Base-by-base conservation (phyloP, 2,797 vertebrate species). In the Nasua narica region DNA sequence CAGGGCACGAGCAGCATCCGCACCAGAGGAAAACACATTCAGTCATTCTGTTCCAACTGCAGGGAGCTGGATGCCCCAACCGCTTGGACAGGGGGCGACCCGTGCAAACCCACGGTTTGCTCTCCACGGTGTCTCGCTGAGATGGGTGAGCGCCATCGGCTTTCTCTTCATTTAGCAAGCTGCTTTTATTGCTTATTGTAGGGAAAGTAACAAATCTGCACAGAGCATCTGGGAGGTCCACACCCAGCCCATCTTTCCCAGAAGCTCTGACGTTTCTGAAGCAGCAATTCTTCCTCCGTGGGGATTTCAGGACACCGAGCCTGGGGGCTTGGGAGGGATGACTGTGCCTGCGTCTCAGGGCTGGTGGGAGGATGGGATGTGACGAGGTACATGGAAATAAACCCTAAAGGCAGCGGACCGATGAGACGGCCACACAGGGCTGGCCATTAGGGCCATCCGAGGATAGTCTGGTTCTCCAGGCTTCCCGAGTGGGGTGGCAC, bases 101-200 rank as follows among this genome's bases (percentile, higher is more conserved):
- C 85, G 32, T 0, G 27, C 35, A 52, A 92, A 60, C 19, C 35
- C 74, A 12, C 13, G 37, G 27, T 56, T 56, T 23, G 0, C 32
- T 43, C 67, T 46, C 78, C 19, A 3, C 37, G 9, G 84, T 27
- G 50, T 87, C 62, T 96, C 93, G 46, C 83, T 90, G 54, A 67
- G 35, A 90, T 23, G 65, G 50, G 74, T 37, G 50, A 96, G 74
- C 43, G 87, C 70, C 87, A n/a, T 5, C 0, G 7, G 54, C 62
- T 83, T 91, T 50, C 82, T 89, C 93, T 89, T 92, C 90, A 88
- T 72, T 87, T 74, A 96, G 83, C 69, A 87, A 72, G 56, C 70
- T 35, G 74, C 48, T 97, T 86, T 46, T 25, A 87, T 72, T 95
- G 92, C n/a, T 97, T 72, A 82, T 81, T 94, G 97, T 74, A 94